Evolutionary conservation across 2,888 invertebrate species (phyloP), one percentile per base, ranked within the genome.

Genomic region (Oeneis ivallda): DNA sequence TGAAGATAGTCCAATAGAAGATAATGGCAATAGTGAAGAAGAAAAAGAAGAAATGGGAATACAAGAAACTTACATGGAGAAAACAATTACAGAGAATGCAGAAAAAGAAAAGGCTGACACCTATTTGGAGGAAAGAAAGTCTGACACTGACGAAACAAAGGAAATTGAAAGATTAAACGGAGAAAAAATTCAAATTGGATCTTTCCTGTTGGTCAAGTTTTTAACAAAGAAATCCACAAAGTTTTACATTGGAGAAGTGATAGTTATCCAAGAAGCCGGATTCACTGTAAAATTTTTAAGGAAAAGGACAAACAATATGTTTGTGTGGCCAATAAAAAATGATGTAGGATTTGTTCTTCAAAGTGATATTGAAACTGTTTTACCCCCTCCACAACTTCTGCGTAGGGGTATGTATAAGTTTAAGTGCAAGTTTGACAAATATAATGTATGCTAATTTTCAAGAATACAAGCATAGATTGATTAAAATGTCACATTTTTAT

Each of bases 1-100:
- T 41, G 41, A 41, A 41, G 41, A 41, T 41, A 41, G 41, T 41
- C 41, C 41, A 41, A 41, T 41, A 41, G 41, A 41, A 41, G 41
- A 41, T 41, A 41, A 41, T 41, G 41, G 9, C 41, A 10, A 41
- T 41, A 41, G 41, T 41, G 41, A 41, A 41, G 41, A 41, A 41
- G 41, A 41, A 41, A 41, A 41, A 41, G 41, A 41, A 41, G 41
- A 41, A 41, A 41, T 41, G 41, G 41, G 41, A 41, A 41, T 41
- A 41, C 41, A 41, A 41, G 41, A 41, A 41, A 41, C 4, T 41
- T 41, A 41, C 41, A 41, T 41, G 41, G 41, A 41, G 41, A 41
- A 41, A 41, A 41, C 41, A 41, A 41, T 8, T 7, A 41, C 41
- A 7, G 41, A 11, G 41, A 41, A 41, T 41, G 41, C 41, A 11